phyloP scores from a whole-genome alignment of 2,797 vertebrate genomes.

The Chaenodraco wilsoni region DNA sequence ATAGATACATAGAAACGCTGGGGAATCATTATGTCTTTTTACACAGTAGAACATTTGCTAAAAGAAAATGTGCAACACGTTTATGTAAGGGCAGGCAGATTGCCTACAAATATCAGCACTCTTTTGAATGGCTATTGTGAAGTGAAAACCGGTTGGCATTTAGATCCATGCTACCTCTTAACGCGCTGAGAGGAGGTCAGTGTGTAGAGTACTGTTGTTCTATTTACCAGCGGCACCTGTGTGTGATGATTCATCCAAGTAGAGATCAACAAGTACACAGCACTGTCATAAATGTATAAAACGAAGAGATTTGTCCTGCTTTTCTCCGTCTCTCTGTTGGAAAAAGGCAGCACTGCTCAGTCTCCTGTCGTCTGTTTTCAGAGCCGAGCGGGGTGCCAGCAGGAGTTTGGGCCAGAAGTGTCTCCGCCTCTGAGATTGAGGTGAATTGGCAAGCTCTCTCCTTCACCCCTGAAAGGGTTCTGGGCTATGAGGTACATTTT shows the following conservation, averaged over 20 bases:
- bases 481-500: conserved; percentile 93
- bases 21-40: conserved; percentile 19
- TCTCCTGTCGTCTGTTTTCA: conserved; percentile 78
- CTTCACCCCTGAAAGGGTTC: conserved; percentile 90
- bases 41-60: background rate
- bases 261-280: conserved; percentile 53
- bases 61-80: conserved; percentile 25
- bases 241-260: conserved; percentile 65
- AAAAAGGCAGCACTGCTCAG: conserved; percentile 51
- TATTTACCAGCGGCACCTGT: conserved; percentile 61
- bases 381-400: conserved; percentile 90
- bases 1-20: conserved; percentile 14
- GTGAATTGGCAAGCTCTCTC: conserved; percentile 91
- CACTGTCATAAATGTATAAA: conserved; percentile 59
- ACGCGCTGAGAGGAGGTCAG: conserved; percentile 50
- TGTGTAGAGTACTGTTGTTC: conserved; percentile 33
- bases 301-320: conserved; percentile 60
- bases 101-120: conserved; percentile 58
- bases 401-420: conserved; percentile 88
- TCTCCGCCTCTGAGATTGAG: conserved; percentile 91
- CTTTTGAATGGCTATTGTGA: conserved; percentile 48
- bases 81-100: conserved; percentile 40
- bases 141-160: conserved; percentile 65
- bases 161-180: conserved; percentile 61
- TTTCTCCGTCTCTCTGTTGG: conserved; percentile 42